A percentile compares a stretch with the other conserved stretches of the same genome.
These are phyloP conservation scores for Thera obeliscata DNA, from an alignment of 2,888 invertebrate genomes.

Conservation along the genomic window DNA sequence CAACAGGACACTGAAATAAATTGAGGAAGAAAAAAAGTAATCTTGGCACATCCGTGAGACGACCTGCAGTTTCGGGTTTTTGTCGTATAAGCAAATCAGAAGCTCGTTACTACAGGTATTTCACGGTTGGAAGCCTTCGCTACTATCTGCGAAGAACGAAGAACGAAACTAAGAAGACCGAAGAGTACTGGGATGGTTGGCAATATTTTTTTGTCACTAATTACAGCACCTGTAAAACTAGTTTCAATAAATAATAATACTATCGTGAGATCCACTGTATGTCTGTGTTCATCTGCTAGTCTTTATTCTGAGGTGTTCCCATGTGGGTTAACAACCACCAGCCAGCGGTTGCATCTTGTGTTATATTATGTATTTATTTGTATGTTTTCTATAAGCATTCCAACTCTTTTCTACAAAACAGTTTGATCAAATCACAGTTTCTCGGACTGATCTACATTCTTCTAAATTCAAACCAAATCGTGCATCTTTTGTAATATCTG, in stretches of 20 bases:
- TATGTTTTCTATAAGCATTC: not conserved
- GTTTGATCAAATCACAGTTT: not conserved
- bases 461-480: constrained; percentile 52
- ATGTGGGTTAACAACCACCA: too few relatives aligned
- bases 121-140: constrained; percentile 97
- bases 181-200: not conserved
- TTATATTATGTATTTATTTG: not conserved
- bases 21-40: constrained; percentile 5
- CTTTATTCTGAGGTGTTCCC: too few relatives aligned
- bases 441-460: constrained; percentile 24
- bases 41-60: constrained; percentile 97
- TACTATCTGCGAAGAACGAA: constrained; percentile 65
- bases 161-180: not conserved
- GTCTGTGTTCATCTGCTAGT: too few relatives aligned
- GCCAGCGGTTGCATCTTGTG: too few relatives aligned
- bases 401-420: constrained; percentile 1
- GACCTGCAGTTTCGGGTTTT: constrained; percentile 99
- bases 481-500: constrained; percentile 46
- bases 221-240: too few relatives aligned
- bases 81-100: constrained; percentile 97
- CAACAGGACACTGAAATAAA: too few relatives aligned
- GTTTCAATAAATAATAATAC: too few relatives aligned
- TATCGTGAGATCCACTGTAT: too few relatives aligned
- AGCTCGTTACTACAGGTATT: constrained; percentile 99
- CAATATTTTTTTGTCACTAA: too few relatives aligned